These are phyloP conservation scores for Dendrocincla fuliginosa DNA, from an alignment of 2,797 vertebrate species.

Conservation along the genomic window DNA sequence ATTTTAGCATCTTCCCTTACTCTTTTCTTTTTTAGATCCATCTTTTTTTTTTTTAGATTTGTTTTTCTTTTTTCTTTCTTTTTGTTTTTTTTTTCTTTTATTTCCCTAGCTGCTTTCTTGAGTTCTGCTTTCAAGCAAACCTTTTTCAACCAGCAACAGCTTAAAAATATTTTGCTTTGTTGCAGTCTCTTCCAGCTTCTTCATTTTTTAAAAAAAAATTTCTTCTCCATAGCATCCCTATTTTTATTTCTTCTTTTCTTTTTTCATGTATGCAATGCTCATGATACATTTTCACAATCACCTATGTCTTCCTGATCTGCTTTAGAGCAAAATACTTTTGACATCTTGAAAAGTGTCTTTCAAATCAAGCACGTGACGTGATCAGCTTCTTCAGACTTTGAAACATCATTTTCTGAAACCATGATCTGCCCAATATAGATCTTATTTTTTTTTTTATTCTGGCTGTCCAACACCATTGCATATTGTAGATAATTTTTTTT, in stretches of 20 bases:
- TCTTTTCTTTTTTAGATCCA: neutral
- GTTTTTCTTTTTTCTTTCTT: neutral
- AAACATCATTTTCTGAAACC: neutral
- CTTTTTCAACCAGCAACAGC: constrained; percentile 72
- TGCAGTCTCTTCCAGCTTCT: constrained; percentile 46
- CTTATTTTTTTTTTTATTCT: neutral
- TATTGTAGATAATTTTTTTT: neutral
- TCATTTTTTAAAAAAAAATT: neutral
- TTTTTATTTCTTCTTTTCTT: constrained; percentile 69
- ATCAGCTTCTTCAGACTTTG: neutral
- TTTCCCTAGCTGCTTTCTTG: constrained; percentile 48
- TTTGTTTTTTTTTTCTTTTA: neutral
- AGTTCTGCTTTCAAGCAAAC: constrained; percentile 73
- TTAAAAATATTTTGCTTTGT: constrained; percentile 70
- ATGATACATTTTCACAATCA: constrained; percentile 69
- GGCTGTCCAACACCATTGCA: neutral
- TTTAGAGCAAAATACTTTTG: constrained; percentile 60
- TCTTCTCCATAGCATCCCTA: constrained; percentile 66
- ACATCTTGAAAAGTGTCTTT: neutral
- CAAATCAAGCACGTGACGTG: neutral
- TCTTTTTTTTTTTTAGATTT: neutral
- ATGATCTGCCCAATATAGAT: neutral
- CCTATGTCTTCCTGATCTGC: constrained; percentile 76
- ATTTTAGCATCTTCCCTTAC: neutral
- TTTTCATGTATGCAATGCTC: constrained; percentile 60